Evolutionary conservation across 2,888 invertebrate species (phyloP), one percentile per base, ranked within the genome.

Genomic region (Eupithecia abbreviata): DNA sequence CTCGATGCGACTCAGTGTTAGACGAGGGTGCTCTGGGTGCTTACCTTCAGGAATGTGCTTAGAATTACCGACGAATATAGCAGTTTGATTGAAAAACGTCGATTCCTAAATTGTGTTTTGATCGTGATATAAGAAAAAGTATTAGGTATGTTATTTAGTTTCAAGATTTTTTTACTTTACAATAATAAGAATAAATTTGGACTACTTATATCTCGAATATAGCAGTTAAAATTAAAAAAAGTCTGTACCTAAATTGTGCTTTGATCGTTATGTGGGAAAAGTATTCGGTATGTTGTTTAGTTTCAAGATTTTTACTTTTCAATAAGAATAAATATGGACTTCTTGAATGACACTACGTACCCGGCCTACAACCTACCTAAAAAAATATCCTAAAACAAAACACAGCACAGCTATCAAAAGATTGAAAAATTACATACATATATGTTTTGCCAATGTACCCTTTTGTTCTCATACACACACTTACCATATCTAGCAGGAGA

Each of bases 401-500:
- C 9, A 3, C 58, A 3, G 10, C 9, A 18, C 4, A 58, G 18
- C 58, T 58, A 58, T 58, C 18, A 58, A 18, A 18, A 18, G 0
- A 18, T 18, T 3, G 0, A 18, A 10, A 30, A 30, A 62, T n/a
- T n/a, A n/a, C n/a, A 10, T 4, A 30, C 2, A 1, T 10, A 62
- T 3, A 9, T 5, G 3, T 58, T 58, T 18, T 58, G 9, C 0
- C 6, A 30, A 30, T 12, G 12, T 9, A 30, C 0, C 30, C 55
- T 12, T 30, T 30, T 62, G 12, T 3, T 30, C 10, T 3, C 41
- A 58, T 30, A 30, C 30, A 30, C 30, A 30, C 2, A 73, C 87
- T 78, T 83, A 95, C 95, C 95, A 80, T 94, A 95, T 91, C 95
- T 90, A 30, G 94, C 97, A n/a, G 97, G 97, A 13, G 97, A 96